Base-by-base conservation (phyloP, 2,797 vertebrate species). In the Cossypha caffra region DNA sequence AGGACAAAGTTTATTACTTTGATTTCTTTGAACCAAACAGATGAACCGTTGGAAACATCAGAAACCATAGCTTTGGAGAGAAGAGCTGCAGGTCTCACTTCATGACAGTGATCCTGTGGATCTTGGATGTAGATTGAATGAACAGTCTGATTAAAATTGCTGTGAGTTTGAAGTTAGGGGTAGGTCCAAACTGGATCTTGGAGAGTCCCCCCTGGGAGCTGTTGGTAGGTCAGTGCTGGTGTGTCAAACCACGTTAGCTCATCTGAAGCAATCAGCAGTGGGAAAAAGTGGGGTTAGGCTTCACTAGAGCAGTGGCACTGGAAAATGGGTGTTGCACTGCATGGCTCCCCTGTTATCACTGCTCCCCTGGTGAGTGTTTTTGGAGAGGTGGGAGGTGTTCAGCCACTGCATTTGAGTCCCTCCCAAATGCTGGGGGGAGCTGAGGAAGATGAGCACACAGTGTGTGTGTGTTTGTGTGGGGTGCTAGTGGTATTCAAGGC, bases 301-400 rank as follows among this genome's bases (percentile, higher is more conserved):
- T 76, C 35, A 9, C 19, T 61, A 52, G 47, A 63, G 26, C n/a
- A 73, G 28, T 4, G 5, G 45, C 45, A 79, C 62, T 82, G 86
- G 50, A 33, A 84, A 61, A 71, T 5, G 5, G 2, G 4, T 47
- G 5, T 50, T 3, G 5, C 9, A 2, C 28, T 73, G 20, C 0
- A 0, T 73, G 48, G 25, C 28, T 74, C 17, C 50, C n/a, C 26
- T 3, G 0, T 79, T 62, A 28, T 0, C 43, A 5, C 9, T 20
- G 57, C 18, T 52, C 7, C 10, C 5, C 11, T 21, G 29, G 10
- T 33, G 14, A 72, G 5, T n/a, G 6, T 26, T 76, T 82, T 37
- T 11, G 29, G 55, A 25, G 68, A 54, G 35, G n/a, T 58, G n/a
- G n/a, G 57, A 73, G 52, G 33, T 5, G 10, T 61, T 71, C 61